Evolutionary conservation across 2,888 invertebrate species (phyloP), one percentile per base, ranked within the genome.

Genomic region (Hydriomena furcata): DNA sequence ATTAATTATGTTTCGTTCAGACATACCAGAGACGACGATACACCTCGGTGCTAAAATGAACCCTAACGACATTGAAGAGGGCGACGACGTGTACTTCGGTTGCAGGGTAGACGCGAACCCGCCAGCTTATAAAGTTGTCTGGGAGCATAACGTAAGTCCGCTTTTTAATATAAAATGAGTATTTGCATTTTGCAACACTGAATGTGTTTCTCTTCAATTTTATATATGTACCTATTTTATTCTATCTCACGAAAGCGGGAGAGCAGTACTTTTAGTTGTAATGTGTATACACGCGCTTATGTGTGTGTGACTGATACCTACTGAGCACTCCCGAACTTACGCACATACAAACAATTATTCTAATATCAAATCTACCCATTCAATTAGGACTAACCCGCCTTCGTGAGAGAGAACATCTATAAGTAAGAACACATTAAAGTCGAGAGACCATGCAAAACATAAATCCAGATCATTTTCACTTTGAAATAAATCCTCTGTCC

Each of bases 21-120:
- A 86, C 68, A 77, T 84, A 55, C 91, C 91, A 48, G 82, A 82
- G 48, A 77, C 88, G 52, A 76, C 67, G 49, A 85, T 91, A 62
- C 79, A 83, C 58, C 76, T 91, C 48, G 91, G 91, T 42, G 73
- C 89, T 72, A 82, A 89, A 61, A 69, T 91, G 79, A 91, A 91
- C 71, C 90, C 91, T 5, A 89, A 91, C 66, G 91, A 91, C 69
- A 91, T 91, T 37, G 91, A 91, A 63, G 90, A 91, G 72, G 90
- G 91, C 10, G 91, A 91, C 61, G 87, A 91, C 68, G 90, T 91
- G 10, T 91, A 90, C 66, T 91, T 91, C 62, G 84, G 74, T 40
- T 91, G 91, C 62, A 79, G 80, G 50, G 89, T 91, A 43, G 86
- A 85, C 63, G 90, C 91, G 58, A 89, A 91, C 68, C 91, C 91